Evolutionary conservation across 1,140 invertebrate species (phyloP), one percentile per base, ranked within the genome.

Genomic region (Papilio dardanus): DNA sequence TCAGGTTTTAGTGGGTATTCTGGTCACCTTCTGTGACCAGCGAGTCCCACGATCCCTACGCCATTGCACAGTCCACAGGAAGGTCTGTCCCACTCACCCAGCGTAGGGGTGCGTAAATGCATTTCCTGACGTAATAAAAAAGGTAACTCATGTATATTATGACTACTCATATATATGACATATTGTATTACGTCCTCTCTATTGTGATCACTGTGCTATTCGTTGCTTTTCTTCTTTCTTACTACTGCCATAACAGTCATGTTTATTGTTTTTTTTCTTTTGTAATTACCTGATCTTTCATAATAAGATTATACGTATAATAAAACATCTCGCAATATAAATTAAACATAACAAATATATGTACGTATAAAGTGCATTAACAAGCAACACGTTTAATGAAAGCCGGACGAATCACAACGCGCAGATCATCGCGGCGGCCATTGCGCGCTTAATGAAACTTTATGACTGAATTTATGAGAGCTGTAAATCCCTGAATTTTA

Each of bases 401-500:
- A 69, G 35, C 24, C 33, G 67, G 21, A 69, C 67, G 67, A 69
- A 69, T 69, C 67, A 12, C 30, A 66, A 31, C 21, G n/a, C 3
- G 6, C 19, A 21, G 67, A 69, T 69, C 35, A 69, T 37, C 19
- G 33, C 19, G 35, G 33, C 19, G 35, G 67, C 67, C 31, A 69
- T 69, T 69, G 10, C 19, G n/a, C 28, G 8, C 35, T 69, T 37
- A 69, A 69, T 40, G 21, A 35, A 69, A 69, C 31, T 69, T 69
- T 69, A 69, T 28, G 67, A 69, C 67, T 6, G 7, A n/a, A 24
- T 42, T 69, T 69, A 69, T 69, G 67, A 69, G 35, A 24, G 31
- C 21, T 40, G 67, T 69, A 37, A 69, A 69, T 69, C 31, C 21
- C 12, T 42, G 12, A 69, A 37, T 69, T 69, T 69, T 69, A 40